Evolutionary conservation across 2,113 vertebrate genomes (phyloP), one percentile per base, ranked within the genome.

Genomic region (Triplophysa dalaica): DNA sequence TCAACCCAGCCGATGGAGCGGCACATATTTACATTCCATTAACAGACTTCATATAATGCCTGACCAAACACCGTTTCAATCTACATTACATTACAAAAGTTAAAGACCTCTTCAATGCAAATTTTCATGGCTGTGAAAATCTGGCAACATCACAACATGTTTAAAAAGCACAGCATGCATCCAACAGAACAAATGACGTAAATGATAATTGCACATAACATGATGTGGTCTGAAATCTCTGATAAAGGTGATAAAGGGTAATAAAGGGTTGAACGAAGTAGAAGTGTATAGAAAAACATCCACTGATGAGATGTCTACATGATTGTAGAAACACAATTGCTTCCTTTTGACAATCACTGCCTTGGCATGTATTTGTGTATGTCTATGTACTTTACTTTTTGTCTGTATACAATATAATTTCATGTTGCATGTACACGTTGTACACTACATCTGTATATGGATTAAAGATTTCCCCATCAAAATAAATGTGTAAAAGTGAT

Each of bases 301-400:
- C 80, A 62, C 41, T 48, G 21, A 48, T 24, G 80, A 75, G 70
- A 67, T 61, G 60, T n/a, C 61, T 10, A 52, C 24, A 50, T 48
- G 54, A 62, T 65, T 70, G 50, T 17, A 0, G 50, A 52, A 38
- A 38, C 33, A 38, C 33, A 38, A 7, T 38, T 2, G 12, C 2
- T 11, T 50, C 10, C 9, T 12, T 50, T 50, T 50, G 45, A 9
- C 13, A 14, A 13, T 52, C 50, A 5, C 54, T 21, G 17, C 17
- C 52, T 26, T 56, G 62, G 75, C 29, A 65, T 52, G 65, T 60
- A 69, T 67, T 75, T 67, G 70, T 79, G 79, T 83, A 72, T n/a
- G 45, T 79, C 76, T 61, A 7, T 7, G 33, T 33, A 45, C 43
- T 45, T 45, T 45, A 45, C 43, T 45, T 45, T 9, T 45, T 45